Conservation (phyloP, 2,797 vertebrate genomes). For the Molossus alvarezi region DNA sequence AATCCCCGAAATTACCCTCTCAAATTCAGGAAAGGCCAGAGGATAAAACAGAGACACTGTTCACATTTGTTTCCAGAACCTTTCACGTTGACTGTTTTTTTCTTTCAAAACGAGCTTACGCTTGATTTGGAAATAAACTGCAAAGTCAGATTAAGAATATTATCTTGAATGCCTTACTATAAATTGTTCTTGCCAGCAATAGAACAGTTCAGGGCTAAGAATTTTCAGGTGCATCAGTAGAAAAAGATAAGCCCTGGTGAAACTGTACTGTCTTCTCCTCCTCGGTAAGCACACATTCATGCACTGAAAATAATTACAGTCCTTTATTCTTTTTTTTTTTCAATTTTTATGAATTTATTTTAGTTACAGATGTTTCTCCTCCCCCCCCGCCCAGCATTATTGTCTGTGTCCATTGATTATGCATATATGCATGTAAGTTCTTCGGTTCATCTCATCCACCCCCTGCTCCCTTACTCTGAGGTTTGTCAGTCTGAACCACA, state of each 20-base stretch:
- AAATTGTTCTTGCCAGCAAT: neutral
- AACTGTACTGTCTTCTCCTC: neutral
- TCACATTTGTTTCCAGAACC: conserved; percentile 82
- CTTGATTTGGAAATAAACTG: conserved; percentile 75
- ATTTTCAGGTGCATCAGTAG: neutral
- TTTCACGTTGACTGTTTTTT: conserved; percentile 82
- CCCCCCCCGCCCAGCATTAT: too few relatives aligned
- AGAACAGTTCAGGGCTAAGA: neutral
- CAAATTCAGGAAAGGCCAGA: conserved; percentile 77
- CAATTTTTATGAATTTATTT: too few relatives aligned
- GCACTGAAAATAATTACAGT: neutral
- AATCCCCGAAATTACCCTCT: conserved; percentile 79
- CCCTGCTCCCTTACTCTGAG: too few relatives aligned
- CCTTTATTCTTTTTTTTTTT: neutral
- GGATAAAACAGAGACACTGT: conserved; percentile 73
- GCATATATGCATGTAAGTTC: too few relatives aligned
- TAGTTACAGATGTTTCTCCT: too few relatives aligned
- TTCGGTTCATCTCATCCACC: too few relatives aligned
- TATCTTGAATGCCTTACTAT: conserved; percentile 8
- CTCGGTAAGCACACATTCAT: neutral
- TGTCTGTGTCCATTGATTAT: too few relatives aligned
- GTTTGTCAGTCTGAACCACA: too few relatives aligned
- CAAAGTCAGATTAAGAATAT: conserved; percentile 55
- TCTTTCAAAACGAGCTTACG: conserved; percentile 60
- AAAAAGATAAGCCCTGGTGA: neutral